A percentile compares a stretch with the other conserved stretches of the same genome.
phyloP scores from a whole-genome alignment of 1,140 invertebrate genomes.

The Cyrtorhinus lividipennis region DNA sequence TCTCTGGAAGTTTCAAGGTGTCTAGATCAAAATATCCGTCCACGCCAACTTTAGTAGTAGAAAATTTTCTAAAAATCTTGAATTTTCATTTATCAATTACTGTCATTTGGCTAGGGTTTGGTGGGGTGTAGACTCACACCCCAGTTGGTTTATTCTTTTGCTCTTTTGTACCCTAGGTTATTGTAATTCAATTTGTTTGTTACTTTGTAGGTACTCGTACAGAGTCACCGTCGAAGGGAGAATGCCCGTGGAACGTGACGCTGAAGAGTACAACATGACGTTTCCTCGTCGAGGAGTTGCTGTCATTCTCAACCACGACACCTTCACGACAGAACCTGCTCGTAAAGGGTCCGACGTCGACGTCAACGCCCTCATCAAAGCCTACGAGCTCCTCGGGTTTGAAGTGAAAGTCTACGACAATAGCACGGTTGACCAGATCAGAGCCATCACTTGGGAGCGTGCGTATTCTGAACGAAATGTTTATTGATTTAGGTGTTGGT shows the following conservation, averaged over 20 bases:
- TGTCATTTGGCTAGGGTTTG: too few species aligned
- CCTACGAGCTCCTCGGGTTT: slow-evolving; percentile 54
- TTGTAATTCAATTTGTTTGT: too few species aligned
- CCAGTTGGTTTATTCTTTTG: too few species aligned
- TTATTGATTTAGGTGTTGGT: too few species aligned
- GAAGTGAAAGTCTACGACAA: slow-evolving; percentile 42
- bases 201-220: background rate
- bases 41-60: too few species aligned
- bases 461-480: too few species aligned
- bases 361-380: slow-evolving; percentile 33
- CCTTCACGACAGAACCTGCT: slow-evolving; percentile 40
- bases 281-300: slow-evolving; percentile 64
- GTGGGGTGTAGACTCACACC: too few species aligned
- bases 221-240: background rate
- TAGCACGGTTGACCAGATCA: slow-evolving; percentile 39
- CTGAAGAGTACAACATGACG: slow-evolving; percentile 72
- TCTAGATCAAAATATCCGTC: too few species aligned
- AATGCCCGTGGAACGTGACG: slow-evolving; percentile 52
- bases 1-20: too few species aligned
- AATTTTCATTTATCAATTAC: too few species aligned
- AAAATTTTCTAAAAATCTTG: too few species aligned
- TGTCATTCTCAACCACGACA: slow-evolving; percentile 81
- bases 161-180: too few species aligned
- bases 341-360: slow-evolving; percentile 32
- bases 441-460: background rate